These are phyloP conservation scores for Coelinius sp. DNA, from an alignment of 2,888 invertebrate species.

Conservation along the genomic window DNA sequence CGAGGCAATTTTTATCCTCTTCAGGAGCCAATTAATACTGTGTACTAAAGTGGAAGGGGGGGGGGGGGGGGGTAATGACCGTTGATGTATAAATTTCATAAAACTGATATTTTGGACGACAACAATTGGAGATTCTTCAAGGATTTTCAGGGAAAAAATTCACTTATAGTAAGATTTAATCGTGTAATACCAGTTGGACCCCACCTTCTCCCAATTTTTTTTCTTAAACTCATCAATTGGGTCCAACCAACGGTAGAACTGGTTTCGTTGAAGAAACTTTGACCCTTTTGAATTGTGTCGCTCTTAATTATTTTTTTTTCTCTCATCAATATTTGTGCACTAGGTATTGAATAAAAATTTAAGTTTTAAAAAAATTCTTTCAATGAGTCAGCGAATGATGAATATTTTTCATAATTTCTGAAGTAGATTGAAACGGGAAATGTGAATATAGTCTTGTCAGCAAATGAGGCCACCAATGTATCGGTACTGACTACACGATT, in stretches of 20 bases:
- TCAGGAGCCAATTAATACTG: background rate
- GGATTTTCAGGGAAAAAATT: background rate
- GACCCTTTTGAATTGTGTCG: background rate
- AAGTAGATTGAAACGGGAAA: background rate
- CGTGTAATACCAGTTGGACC: background rate
- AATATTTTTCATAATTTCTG: background rate
- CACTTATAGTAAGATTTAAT: background rate
- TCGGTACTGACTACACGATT: background rate
- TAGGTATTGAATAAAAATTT: background rate
- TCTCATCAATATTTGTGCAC: background rate
- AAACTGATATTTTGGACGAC: too few relatives aligned
- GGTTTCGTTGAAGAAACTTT: constrained; percentile 9
- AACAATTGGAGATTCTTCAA: background rate
- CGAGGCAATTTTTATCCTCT: background rate
- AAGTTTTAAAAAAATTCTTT: background rate
- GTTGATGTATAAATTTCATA: background rate
- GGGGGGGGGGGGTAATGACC: background rate
- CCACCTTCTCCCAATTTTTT: background rate
- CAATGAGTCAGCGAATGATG: background rate
- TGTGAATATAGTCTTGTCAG: background rate
- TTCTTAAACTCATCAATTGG: background rate
- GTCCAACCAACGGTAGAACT: constrained; percentile 24
- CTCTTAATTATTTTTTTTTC: background rate
- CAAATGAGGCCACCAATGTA: background rate
- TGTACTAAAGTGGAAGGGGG: background rate